These are phyloP conservation scores for Stegodyphus mimosarum DNA, from an alignment of 1,140 invertebrate genomes.

Conservation along the genomic window DNA sequence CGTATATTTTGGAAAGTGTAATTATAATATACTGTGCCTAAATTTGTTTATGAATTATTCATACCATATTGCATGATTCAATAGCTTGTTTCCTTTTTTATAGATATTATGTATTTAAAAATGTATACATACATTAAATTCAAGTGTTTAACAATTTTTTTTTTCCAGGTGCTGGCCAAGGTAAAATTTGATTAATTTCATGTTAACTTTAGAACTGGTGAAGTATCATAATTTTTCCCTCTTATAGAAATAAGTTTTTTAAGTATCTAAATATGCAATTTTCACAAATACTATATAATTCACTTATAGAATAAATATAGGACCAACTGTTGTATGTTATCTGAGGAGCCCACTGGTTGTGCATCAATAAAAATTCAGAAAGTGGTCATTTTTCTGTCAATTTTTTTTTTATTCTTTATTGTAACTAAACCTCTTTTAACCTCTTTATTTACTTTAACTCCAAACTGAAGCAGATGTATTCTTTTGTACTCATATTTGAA, in stretches of 20 bases:
- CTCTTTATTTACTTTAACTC: too few species aligned
- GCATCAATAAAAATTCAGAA: too few species aligned
- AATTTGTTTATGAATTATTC: not conserved
- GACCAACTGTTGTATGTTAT: too few species aligned
- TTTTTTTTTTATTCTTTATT: too few species aligned
- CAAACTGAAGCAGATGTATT: too few species aligned
- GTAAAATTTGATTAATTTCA: slow-evolving; percentile 1
- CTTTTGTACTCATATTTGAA: too few species aligned
- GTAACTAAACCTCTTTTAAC: too few species aligned
- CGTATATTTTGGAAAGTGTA: not conserved
- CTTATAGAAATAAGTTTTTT: not conserved
- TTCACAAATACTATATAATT: not conserved
- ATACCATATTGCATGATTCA: not conserved
- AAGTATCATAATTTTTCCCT: not conserved
- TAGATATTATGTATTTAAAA: not conserved
- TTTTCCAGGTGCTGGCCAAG: slow-evolving; percentile 43
- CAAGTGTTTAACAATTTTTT: slow-evolving; percentile 1
- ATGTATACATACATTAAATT: not conserved
- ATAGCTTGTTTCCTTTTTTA: not conserved
- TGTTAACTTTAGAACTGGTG: not conserved
- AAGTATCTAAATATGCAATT: not conserved
- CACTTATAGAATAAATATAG: not conserved
- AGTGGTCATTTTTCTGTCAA: too few species aligned
- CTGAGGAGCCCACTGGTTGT: too few species aligned
- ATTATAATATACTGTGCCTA: not conserved